A percentile compares a stretch with the other conserved stretches of the same genome.
Conservation (phyloP, 2,797 vertebrate genomes). For the Acomys russatus region DNA sequence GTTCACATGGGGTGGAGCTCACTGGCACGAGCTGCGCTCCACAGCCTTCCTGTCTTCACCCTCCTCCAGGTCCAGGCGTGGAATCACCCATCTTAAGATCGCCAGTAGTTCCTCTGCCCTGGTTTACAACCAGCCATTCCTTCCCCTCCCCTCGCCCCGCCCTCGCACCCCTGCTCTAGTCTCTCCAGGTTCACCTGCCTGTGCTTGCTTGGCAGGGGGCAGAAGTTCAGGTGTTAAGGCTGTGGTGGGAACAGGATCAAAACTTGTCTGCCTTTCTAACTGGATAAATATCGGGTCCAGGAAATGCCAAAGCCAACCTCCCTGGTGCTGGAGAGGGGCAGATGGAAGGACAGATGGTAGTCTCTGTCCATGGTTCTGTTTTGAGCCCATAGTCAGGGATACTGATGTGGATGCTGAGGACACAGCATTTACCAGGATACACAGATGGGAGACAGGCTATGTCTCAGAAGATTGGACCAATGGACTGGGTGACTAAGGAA, state of each 20-base stretch:
- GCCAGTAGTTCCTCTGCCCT: neutral
- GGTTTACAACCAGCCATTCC: neutral
- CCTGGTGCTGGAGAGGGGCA: neutral
- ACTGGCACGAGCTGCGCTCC: neutral
- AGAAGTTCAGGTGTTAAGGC: fast-evolving
- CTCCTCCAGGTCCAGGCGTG: neutral
- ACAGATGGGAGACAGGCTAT: neutral
- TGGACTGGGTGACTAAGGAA: neutral
- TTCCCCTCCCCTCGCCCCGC: no score
- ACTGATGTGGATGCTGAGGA: neutral
- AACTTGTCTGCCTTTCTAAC: neutral
- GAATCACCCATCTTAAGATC: no score
- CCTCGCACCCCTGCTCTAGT: no score
- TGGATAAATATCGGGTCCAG: neutral
- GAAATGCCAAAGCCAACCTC: neutral
- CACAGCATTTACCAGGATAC: neutral
- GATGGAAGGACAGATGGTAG: neutral
- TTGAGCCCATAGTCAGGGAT: neutral
- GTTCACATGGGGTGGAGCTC: neutral
- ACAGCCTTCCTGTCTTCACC: neutral
- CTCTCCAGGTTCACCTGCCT: neutral
- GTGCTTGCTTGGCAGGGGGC: neutral
- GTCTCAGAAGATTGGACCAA: neutral
- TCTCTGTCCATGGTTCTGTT: neutral
- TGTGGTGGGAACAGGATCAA: neutral